Evolutionary conservation across 2,888 invertebrate species (phyloP).

Genomic region (Xylota sylvarum): DNA sequence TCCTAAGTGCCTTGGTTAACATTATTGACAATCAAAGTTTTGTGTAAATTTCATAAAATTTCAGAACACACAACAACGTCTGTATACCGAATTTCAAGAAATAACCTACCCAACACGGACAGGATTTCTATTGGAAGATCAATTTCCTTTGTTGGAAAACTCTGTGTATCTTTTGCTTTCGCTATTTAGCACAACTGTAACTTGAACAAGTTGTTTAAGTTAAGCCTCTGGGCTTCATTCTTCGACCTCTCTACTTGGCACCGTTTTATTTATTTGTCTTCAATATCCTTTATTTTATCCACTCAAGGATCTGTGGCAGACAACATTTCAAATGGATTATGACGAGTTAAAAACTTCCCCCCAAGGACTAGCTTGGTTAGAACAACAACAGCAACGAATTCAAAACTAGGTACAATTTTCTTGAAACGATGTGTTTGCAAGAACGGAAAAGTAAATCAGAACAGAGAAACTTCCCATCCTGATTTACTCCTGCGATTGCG

Average conservation of each 20-base stretch:
- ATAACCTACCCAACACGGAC: too few relatives aligned
- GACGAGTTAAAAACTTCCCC: slow-evolving; percentile 1
- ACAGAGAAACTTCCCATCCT: background rate
- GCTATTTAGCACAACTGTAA: background rate
- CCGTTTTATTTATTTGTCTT: background rate
- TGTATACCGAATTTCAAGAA: too few relatives aligned
- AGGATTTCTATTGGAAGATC: too few relatives aligned
- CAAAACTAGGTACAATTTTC: slow-evolving; percentile 13
- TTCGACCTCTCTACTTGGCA: background rate
- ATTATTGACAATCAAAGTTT: too few relatives aligned
- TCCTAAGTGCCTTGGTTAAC: too few relatives aligned
- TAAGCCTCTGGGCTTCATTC: too few relatives aligned
- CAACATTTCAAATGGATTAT: slow-evolving; percentile 21
- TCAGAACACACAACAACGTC: too few relatives aligned
- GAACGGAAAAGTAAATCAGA: slow-evolving; percentile 30
- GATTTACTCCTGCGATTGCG: slow-evolving; percentile 41
- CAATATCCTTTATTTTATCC: background rate
- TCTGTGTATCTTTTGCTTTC: too few relatives aligned
- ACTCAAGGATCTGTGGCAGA: slow-evolving; percentile 5
- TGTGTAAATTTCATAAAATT: too few relatives aligned
- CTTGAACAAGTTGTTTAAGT: too few relatives aligned
- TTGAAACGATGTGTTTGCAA: background rate
- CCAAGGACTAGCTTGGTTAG: background rate
- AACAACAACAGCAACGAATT: background rate
- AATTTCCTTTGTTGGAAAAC: too few relatives aligned